These are phyloP conservation scores for Leucophenga montana DNA, from an alignment of 2,888 invertebrate genomes.

Conservation along the genomic window DNA sequence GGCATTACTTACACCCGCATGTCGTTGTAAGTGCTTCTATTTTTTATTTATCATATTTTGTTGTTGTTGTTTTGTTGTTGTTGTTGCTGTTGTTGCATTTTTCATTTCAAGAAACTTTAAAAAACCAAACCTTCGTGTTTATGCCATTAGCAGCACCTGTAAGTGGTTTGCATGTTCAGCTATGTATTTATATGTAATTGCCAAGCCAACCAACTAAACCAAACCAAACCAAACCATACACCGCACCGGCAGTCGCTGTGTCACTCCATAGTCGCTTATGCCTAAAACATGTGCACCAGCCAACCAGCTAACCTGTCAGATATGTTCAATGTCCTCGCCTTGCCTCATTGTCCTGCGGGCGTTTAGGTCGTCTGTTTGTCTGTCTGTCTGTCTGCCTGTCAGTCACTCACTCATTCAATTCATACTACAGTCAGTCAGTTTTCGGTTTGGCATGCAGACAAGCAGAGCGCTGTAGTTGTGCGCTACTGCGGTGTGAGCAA, in stretches of 20 bases:
- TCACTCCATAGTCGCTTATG: no score
- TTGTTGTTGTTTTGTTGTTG: no score
- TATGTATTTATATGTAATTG: slow-evolving; percentile 6
- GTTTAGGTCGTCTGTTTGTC: not conserved
- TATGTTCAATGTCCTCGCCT: not conserved
- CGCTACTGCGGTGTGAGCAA: slow-evolving; percentile 7
- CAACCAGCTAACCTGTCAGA: not conserved
- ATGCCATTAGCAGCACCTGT: slow-evolving; percentile 26
- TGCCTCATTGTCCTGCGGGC: no score
- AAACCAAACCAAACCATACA: not conserved
- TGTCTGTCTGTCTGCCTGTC: slow-evolving; percentile 28
- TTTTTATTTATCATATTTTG: not conserved
- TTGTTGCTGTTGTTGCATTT: no score
- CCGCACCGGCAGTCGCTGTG: no score
- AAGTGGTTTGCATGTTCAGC: slow-evolving; percentile 23
- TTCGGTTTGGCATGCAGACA: slow-evolving; percentile 50
- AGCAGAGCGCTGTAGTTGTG: slow-evolving; percentile 19
- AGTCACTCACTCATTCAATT: not conserved
- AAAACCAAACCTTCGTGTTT: slow-evolving; percentile 14
- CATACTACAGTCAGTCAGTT: not conserved
- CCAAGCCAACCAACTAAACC: not conserved
- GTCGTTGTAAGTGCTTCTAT: not conserved
- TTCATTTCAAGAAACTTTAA: not conserved
- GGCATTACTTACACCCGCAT: not conserved
- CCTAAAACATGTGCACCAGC: not conserved